These are phyloP conservation scores for Maccullochella peelii DNA, from an alignment of 2,113 vertebrate species.

Conservation along the genomic window DNA sequence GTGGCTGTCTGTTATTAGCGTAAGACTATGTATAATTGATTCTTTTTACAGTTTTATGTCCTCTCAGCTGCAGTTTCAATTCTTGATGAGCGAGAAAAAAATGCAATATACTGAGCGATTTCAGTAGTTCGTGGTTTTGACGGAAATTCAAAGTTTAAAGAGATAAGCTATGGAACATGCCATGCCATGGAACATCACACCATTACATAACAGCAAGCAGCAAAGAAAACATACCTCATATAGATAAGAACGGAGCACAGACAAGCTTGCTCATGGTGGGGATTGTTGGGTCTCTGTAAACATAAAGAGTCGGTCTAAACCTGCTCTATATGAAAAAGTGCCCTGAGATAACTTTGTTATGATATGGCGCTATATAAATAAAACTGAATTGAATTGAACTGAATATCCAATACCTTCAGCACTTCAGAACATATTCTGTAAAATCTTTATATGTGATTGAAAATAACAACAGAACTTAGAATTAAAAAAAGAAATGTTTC, in stretches of 20 bases:
- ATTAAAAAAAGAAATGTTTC: not conserved
- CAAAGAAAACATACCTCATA: not conserved
- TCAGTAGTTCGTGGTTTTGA: not conserved
- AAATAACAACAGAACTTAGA: not conserved
- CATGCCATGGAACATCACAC: not conserved
- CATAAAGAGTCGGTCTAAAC: too few relatives aligned
- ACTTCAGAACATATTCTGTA: not conserved
- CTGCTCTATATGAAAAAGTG: too few relatives aligned
- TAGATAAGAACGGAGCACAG: not conserved
- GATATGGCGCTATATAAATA: too few relatives aligned
- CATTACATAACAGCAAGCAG: conserved; percentile 1
- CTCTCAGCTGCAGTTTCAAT: not conserved
- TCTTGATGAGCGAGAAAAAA: not conserved
- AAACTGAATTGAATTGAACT: too few relatives aligned
- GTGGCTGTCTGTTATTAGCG: not conserved
- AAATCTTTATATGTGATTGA: not conserved
- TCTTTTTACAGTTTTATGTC: not conserved
- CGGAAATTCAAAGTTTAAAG: conserved; percentile 1
- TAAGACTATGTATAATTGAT: not conserved
- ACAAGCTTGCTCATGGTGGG: too few relatives aligned
- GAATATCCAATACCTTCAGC: not conserved
- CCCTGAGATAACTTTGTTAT: too few relatives aligned
- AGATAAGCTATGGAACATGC: not conserved
- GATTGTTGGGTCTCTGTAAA: too few relatives aligned
- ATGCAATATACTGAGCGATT: not conserved